A percentile compares a stretch with the other conserved stretches of the same genome.
These are phyloP conservation scores for Thomomys bottae DNA, from an alignment of 2,113 vertebrate genomes.

Conservation along the genomic window DNA sequence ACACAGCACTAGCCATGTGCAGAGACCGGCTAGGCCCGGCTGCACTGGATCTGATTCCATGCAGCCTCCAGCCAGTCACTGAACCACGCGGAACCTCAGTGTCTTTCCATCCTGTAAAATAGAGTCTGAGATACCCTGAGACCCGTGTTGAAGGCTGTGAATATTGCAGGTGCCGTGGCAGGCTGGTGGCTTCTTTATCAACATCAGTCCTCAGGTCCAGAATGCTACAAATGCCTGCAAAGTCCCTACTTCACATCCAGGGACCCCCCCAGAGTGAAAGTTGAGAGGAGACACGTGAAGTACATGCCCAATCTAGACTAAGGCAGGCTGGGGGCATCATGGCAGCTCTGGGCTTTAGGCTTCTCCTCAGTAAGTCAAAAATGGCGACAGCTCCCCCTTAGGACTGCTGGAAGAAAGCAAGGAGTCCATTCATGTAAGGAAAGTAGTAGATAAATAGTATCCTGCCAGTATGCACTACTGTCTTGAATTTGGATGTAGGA, in stretches of 20 bases:
- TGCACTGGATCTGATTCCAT: neutral
- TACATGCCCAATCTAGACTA: neutral
- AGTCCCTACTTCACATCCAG: neutral
- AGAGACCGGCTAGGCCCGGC: neutral
- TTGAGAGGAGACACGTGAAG: accelerated
- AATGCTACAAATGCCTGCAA: accelerated
- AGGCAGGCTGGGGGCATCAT: no score
- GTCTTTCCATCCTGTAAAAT: neutral
- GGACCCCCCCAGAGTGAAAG: accelerated
- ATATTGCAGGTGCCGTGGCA: accelerated
- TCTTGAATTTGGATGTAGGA: accelerated
- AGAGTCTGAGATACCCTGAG: neutral
- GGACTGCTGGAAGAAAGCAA: neutral
- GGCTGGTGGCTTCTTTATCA: accelerated
- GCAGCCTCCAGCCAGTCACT: neutral
- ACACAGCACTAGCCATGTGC: no score
- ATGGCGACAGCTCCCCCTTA: neutral
- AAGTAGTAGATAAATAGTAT: neutral
- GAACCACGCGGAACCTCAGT: neutral
- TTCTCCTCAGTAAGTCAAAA: neutral
- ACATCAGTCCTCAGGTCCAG: neutral
- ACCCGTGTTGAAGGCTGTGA: neutral
- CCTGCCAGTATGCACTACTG: accelerated
- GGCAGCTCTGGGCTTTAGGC: neutral
- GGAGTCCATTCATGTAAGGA: neutral